Percentiles rank a stretch among this genome's conserved stretches.
Evolutionary conservation across 2,113 vertebrate species (phyloP).

Genomic region (Ochotona princeps): DNA sequence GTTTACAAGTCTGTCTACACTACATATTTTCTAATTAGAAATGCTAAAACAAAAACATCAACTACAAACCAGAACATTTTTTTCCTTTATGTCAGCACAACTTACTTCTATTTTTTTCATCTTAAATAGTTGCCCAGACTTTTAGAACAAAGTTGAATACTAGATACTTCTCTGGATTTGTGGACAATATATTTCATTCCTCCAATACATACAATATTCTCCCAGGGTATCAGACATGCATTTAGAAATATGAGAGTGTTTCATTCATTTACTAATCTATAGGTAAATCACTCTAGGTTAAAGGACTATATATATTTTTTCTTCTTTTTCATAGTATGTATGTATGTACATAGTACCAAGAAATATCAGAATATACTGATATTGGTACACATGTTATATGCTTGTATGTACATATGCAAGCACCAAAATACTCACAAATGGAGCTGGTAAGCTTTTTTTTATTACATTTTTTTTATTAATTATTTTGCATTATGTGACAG

Average conservation of each 20-base stretch:
- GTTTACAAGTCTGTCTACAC: not conserved
- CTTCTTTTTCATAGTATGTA: too few species aligned
- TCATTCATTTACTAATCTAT: not conserved
- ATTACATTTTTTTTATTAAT: too few species aligned
- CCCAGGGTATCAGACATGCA: not conserved
- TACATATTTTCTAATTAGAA: not conserved
- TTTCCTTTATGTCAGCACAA: not conserved
- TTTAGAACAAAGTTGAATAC: conserved; percentile 10
- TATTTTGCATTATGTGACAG: too few species aligned
- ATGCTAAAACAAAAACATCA: not conserved
- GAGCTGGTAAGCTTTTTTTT: too few species aligned
- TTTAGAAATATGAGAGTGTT: not conserved
- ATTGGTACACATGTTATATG: not conserved
- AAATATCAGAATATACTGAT: not conserved
- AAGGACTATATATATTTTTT: not conserved
- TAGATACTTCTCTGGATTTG: not conserved
- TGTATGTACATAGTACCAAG: not conserved
- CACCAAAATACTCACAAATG: not conserved
- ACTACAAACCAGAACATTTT: not conserved
- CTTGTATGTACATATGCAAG: not conserved
- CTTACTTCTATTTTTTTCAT: not conserved
- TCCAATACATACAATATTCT: not conserved
- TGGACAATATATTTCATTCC: not conserved
- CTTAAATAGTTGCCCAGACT: not conserved
- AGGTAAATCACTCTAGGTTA: not conserved